phyloP scores from a whole-genome alignment of 1,140 invertebrate genomes.

The Oppia nitens region DNA sequence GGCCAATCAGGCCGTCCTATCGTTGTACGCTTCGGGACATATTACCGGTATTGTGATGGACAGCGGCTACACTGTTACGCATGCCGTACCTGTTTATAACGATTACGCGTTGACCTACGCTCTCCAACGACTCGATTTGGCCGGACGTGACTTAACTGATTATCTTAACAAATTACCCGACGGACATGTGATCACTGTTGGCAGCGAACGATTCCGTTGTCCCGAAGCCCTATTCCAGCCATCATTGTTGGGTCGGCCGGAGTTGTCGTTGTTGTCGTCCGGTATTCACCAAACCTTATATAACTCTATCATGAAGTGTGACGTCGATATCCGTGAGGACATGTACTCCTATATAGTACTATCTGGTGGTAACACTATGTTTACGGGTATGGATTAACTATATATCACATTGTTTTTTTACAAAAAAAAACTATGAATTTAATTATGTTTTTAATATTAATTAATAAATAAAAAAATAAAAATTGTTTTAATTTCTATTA shows the following conservation, averaged over 20 bases:
- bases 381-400: too few species aligned
- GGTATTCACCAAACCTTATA: conserved; percentile 38
- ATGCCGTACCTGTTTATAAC: conserved; percentile 40
- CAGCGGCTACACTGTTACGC: conserved; percentile 39
- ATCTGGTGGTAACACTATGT: conserved; percentile 39
- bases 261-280: conserved; percentile 30
- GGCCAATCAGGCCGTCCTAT: too few species aligned
- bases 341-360: conserved; percentile 35
- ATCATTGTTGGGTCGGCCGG: conserved; percentile 29
- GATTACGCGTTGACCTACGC: conserved; percentile 71
- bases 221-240: too few species aligned
- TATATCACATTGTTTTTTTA: too few species aligned
- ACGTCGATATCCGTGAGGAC: conserved; percentile 34
- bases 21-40: conserved; percentile 78
- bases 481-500: too few species aligned
- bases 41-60: conserved; percentile 39
- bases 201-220: too few species aligned
- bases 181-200: too few species aligned
- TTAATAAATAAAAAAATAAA: too few species aligned
- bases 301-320: conserved; percentile 36
- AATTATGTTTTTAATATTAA: too few species aligned
- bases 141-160: too few species aligned
- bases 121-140: conserved; percentile 66
- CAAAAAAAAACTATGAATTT: too few species aligned
- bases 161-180: too few species aligned